Evolutionary conservation across 2,888 invertebrate genomes (phyloP), one percentile per base, ranked within the genome.

Genomic region (Rhopalosiphum nymphaeae): DNA sequence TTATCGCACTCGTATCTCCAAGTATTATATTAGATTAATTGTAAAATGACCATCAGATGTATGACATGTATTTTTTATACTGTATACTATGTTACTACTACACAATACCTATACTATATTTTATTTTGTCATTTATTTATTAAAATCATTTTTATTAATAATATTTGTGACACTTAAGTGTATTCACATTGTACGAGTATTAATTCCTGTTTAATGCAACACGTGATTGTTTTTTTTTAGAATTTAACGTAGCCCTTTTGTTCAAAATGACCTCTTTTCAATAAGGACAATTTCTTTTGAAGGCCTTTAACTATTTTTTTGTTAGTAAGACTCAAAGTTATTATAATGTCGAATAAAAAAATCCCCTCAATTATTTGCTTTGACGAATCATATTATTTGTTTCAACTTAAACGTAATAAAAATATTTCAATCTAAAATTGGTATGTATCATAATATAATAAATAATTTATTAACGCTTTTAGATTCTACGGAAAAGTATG

Each of bases 11-110:
- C n/a, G 1, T 67, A n/a, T n/a, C 13, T 67, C n/a, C 16, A 67
- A 67, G n/a, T 67, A 67, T 67, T 13, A n/a, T 5, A n/a, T n/a
- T n/a, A 67, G 1, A n/a, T 16, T 16, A 11, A 4, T n/a, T n/a
- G n/a, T n/a, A 5, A 5, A 4, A 29, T 5, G 0, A 67, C n/a
- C 2, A 67, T 13, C 13, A 13, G 16, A 0, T 3, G 67, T n/a
- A n/a, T 10, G n/a, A 67, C 4, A n/a, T 4, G 13, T n/a, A 61
- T n/a, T 67, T 67, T 16, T 5, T 16, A 78, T 21, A 36, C 36
- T 21, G 5, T 78, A 21, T 78, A 36, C 21, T 2, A 36, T 2
- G 36, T 21, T 2, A 78, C 1, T 78, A 7, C 16, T 21, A 21
- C 16, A 21, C 5, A 36, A 16, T 7, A 21, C 2, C 53, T 21